Evolutionary conservation across 2,888 invertebrate genomes (phyloP), one percentile per base, ranked within the genome.

Genomic region (Dinocampus coccinellae): DNA sequence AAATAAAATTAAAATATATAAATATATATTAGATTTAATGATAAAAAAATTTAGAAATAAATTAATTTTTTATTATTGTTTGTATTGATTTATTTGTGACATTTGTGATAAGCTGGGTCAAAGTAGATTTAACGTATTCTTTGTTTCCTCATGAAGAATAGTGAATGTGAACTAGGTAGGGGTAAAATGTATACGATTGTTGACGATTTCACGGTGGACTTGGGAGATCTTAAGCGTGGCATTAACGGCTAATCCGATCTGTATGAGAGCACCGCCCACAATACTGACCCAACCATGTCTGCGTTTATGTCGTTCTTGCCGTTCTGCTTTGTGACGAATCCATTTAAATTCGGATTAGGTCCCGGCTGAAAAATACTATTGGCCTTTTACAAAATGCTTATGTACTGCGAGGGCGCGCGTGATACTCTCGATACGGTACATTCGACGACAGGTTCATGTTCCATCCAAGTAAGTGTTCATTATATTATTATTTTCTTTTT

Each of bases 271-370:
- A 47, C 77, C 80, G 80, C 80, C 80, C 77, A 77, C 75, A 64
- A 42, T 42, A 72, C 71, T 67, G 42, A 16, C 47, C 16, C n/a
- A n/a, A 16, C 16, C 29, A 33, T 58, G 33, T n/a, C 64, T 63
- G 57, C 61, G 53, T 34, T 36, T 34, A 47, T 47, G 57, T 63
- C 42, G 62, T 57, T 70, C 72, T 73, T 60, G 57, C 70, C 34
- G 39, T 70, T 66, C 47, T 22, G 68, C 70, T 75, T 80, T 80
- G 73, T 72, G 36, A 76, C 53, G 63, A 80, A 82, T 78, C 80
- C 78, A 82, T 82, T 82, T 82, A 81, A 82, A 82, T 82, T 80
- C 78, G 81, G 82, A 80, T 83, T 82, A 81, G 77, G 75, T 36
- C 52, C 57, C 36, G 52, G 63, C n/a, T 69, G 69, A 39, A 42